phyloP scores from a whole-genome alignment of 2,888 invertebrate genomes.

The Hirtodrosophila histrioides region DNA sequence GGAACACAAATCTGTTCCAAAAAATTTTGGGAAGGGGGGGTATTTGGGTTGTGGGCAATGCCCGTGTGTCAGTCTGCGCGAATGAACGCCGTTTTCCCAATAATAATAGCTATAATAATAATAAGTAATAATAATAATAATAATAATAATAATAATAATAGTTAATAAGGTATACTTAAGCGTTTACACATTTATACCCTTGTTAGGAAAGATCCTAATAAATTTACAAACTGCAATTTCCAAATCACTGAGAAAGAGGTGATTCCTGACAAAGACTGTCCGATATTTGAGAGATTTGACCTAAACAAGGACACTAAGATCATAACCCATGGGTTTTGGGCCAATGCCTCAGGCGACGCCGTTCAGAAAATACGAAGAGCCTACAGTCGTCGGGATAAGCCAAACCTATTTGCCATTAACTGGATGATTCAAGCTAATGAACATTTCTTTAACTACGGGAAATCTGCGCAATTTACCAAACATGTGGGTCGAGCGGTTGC shows the following conservation, averaged over 20 bases:
- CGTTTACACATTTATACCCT: not conserved
- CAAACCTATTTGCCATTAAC: constrained; percentile 83
- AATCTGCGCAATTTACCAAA: constrained; percentile 82
- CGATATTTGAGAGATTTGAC: constrained; percentile 73
- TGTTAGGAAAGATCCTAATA: constrained; percentile 60
- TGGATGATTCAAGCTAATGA: constrained; percentile 83
- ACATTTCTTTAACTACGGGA: constrained; percentile 82
- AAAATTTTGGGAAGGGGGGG: too few relatives aligned
- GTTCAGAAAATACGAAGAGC: constrained; percentile 83
- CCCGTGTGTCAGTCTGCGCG: too few relatives aligned
- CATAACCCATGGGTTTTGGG: constrained; percentile 84
- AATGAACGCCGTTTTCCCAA: too few relatives aligned
- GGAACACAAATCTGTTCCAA: too few relatives aligned
- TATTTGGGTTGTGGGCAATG: too few relatives aligned
- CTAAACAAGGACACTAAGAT: constrained; percentile 82
- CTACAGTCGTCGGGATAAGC: constrained; percentile 73
- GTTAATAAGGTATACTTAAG: too few relatives aligned
- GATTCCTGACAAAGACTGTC: constrained; percentile 82
- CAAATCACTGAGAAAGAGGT: constrained; percentile 70
- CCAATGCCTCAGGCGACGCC: constrained; percentile 82
- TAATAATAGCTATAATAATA: too few relatives aligned
- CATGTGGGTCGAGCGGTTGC: constrained; percentile 83
- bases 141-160: too few relatives aligned
- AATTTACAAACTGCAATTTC: constrained; percentile 64
- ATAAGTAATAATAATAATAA: too few relatives aligned